phyloP scores from a whole-genome alignment of 2,797 vertebrate genomes.

The Chromis chromis region DNA sequence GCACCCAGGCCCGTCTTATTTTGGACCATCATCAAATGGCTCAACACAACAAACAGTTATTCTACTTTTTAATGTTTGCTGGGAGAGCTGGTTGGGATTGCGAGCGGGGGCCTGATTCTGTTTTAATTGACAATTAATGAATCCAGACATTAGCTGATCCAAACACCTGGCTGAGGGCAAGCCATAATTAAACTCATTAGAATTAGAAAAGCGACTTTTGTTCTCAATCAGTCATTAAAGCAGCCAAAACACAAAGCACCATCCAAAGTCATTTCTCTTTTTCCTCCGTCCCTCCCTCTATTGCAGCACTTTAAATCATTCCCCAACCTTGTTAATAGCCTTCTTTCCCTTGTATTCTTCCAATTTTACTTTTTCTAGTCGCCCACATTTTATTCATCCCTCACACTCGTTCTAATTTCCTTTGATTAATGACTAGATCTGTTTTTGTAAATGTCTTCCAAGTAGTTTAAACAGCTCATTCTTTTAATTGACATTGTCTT shows the following conservation, averaged over 20 bases:
- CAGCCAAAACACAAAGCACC: conserved; percentile 57
- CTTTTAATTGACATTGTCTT: neutral
- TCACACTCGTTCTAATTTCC: conserved; percentile 6
- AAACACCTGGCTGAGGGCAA: conserved; percentile 67
- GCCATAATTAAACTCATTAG: conserved; percentile 77
- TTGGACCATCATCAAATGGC: conserved; percentile 6
- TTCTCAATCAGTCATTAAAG: conserved; percentile 68
- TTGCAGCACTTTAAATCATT: conserved; percentile 30
- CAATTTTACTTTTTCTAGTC: neutral
- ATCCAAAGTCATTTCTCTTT: conserved; percentile 49
- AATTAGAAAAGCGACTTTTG: conserved; percentile 71
- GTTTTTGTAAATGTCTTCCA: conserved; percentile 10
- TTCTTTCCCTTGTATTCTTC: neutral
- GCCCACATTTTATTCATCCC: neutral
- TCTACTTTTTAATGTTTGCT: conserved; percentile 38
- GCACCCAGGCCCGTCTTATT: conserved; percentile 16
- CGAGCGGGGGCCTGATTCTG: conserved; percentile 42
- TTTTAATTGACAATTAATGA: conserved; percentile 79
- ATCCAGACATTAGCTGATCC: conserved; percentile 70
- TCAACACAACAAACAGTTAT: conserved; percentile 48
- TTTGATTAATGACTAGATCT: neutral
- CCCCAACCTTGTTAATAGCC: conserved; percentile 8
- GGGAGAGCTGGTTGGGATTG: conserved; percentile 27
- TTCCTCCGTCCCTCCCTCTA: conserved; percentile 5
- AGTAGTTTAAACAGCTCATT: neutral